A percentile compares a stretch with the other conserved stretches of the same genome.
Conservation (phyloP, 2,797 vertebrate genomes). For the Coregonus ussuriensis region DNA sequence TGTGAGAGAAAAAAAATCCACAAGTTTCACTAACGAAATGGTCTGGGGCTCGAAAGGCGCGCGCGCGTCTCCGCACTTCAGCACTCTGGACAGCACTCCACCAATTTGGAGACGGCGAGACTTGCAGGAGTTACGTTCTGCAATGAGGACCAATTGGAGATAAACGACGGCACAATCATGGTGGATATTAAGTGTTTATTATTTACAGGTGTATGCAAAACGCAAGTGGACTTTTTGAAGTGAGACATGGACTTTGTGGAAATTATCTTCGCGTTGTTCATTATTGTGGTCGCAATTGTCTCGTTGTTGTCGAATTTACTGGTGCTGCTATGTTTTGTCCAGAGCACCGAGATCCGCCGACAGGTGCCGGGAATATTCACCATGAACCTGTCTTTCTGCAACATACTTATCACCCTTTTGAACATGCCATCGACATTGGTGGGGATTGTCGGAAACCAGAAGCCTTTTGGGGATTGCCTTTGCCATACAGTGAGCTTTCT, state of each 20-base stretch:
- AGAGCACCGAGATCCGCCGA: slow-evolving; percentile 84
- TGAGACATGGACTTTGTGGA: slow-evolving; percentile 87
- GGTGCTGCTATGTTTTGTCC: slow-evolving; percentile 84
- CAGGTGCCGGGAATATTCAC: slow-evolving; percentile 85
- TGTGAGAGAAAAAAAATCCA: slow-evolving; percentile 20
- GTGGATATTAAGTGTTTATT: slow-evolving; percentile 29
- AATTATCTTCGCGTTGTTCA: slow-evolving; percentile 77
- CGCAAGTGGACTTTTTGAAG: slow-evolving; percentile 54
- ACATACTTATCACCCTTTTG: slow-evolving; percentile 81
- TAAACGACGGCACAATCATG: slow-evolving; percentile 52
- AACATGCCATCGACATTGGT: slow-evolving; percentile 84
- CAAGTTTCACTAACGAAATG: slow-evolving; percentile 37
- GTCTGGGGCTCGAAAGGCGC: slow-evolving; percentile 12
- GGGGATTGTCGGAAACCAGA: slow-evolving; percentile 76
- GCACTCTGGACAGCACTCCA: slow-evolving; percentile 77
- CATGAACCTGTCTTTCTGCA: slow-evolving; percentile 86
- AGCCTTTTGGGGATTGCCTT: slow-evolving; percentile 78
- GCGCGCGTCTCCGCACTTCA: slow-evolving; percentile 54
- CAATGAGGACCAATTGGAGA: slow-evolving; percentile 25
- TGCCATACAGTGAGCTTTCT: slow-evolving; percentile 82
- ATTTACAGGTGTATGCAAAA: slow-evolving; percentile 48
- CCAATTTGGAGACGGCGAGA: slow-evolving; percentile 54
- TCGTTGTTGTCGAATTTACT: slow-evolving; percentile 81
- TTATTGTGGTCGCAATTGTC: slow-evolving; percentile 79
- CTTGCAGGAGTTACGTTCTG: slow-evolving; percentile 51